Conservation (phyloP, 1,140 invertebrate species). For the Lutraria rhynchaena region DNA sequence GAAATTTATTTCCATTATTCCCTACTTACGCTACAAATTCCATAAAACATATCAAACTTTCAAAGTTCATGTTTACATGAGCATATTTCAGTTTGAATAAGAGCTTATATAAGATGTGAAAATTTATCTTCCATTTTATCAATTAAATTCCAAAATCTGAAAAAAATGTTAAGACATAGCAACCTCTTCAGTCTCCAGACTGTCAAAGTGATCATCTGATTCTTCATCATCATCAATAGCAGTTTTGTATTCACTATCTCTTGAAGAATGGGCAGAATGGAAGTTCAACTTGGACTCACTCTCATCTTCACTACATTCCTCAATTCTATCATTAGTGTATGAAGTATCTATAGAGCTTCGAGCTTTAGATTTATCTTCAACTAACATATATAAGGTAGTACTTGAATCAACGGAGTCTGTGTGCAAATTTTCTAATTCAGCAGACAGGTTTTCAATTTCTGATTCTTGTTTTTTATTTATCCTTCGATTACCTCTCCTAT, state of each 20-base stretch:
- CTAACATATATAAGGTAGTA: slow-evolving; percentile 50
- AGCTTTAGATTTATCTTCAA: slow-evolving; percentile 14
- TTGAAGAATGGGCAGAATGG: slow-evolving; percentile 2
- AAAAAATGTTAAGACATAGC: no score
- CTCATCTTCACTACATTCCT: not conserved
- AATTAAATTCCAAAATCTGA: no score
- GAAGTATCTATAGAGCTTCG: no score
- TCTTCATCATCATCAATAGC: slow-evolving; percentile 20
- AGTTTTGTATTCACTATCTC: not conserved
- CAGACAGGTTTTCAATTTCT: slow-evolving; percentile 20
- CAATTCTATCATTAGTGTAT: not conserved
- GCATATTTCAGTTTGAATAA: no score
- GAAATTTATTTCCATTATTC: no score
- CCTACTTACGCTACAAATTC: no score
- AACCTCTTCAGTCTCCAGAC: no score
- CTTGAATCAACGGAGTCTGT: slow-evolving; percentile 38
- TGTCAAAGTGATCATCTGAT: not conserved
- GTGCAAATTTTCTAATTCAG: slow-evolving; percentile 2
- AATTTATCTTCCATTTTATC: no score
- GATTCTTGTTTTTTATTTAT: not conserved
- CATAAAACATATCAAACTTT: no score
- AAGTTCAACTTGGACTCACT: not conserved
- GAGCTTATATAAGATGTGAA: no score
- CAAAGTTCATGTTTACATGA: no score
- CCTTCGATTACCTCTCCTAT: slow-evolving; percentile 7